Evolutionary conservation across 2,888 invertebrate species (phyloP), one percentile per base, ranked within the genome.

Genomic region (Bombylius major): DNA sequence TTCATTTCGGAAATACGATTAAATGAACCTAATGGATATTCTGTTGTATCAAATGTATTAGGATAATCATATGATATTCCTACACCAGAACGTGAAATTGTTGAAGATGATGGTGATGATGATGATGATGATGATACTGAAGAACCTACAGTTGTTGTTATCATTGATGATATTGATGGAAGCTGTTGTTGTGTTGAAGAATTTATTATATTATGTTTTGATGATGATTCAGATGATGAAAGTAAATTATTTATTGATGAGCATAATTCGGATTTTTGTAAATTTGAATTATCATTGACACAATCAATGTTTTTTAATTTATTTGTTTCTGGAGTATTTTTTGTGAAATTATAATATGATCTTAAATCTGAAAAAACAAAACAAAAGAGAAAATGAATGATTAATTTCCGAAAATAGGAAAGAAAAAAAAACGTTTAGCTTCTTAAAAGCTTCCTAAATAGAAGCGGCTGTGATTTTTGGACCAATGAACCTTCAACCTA

Each of bases 1-100:
- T 69, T 72, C 0, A 73, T 52, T 46, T 71, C 71, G 60, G 69
- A 65, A 1, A 72, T 59, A 4, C 71, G 70, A 60, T 68, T 68
- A 7, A 71, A 71, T 31, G 65, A 42, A 1, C 56, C 54, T 34
- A 61, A 64, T 50, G 61, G 34, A 51, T 53, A 56, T 31, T 59
- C 56, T 12, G 39, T 42, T 23, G 23, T 23, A 23, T 23, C 23
- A 36, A 36, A 11, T 42, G 39, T 42, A 42, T 11, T 42, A 23
- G 39, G 39, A 42, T 42, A 42, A 42, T 42, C 39, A 42, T 11
- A 4, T 7, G 8, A 36, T 1, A 7, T 36, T 36, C 5, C 5
- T 3, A 2, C 34, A 11, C 11, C 7, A 11, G 39, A 52, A 23
- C 44, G 52, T 8, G 56, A 54, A 49, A 53, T 13, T n/a, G 51